phyloP scores from a whole-genome alignment of 2,113 vertebrate genomes.

The Gambusia affinis region DNA sequence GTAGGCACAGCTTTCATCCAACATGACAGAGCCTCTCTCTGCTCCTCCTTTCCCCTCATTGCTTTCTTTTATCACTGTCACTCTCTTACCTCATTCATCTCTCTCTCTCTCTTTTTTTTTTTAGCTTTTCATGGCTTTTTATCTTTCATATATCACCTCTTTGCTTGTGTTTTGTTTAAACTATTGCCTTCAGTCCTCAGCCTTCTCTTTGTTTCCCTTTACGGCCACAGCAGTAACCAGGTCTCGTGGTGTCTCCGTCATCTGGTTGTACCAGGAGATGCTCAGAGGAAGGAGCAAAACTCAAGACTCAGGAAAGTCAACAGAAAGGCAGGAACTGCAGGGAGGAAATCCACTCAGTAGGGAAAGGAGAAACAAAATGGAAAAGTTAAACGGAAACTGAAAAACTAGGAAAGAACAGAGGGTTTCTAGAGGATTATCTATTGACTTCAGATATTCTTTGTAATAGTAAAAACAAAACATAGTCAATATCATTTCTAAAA shows the following conservation, averaged over 20 bases:
- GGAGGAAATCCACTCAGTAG: no score
- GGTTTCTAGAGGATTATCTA: not conserved
- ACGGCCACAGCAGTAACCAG: constrained; percentile 44
- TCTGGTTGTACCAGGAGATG: constrained; percentile 55
- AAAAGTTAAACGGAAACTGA: constrained; percentile 12
- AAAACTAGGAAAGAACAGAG: not conserved
- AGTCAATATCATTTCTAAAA: no score
- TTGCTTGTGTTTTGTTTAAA: constrained; percentile 20
- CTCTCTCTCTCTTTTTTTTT: not conserved
- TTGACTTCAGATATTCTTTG: not conserved
- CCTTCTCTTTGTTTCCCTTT: constrained; percentile 45
- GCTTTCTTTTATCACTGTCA: constrained; percentile 43
- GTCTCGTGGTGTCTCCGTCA: constrained; percentile 38
- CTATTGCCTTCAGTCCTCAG: constrained; percentile 19
- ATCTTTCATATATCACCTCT: constrained; percentile 38
- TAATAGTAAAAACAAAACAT: no score
- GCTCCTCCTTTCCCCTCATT: constrained; percentile 27
- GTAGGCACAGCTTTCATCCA: constrained; percentile 72
- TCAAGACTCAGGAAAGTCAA: not conserved
- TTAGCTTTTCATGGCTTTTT: constrained; percentile 51
- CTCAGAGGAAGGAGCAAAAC: constrained; percentile 45
- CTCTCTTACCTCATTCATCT: constrained; percentile 46
- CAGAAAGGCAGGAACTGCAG: no score
- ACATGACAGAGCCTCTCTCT: constrained; percentile 59
- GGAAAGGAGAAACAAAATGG: no score